Conservation (phyloP, 2,113 vertebrate species). For the crab-eating macaque (Macaca fascicularis) region DNA sequence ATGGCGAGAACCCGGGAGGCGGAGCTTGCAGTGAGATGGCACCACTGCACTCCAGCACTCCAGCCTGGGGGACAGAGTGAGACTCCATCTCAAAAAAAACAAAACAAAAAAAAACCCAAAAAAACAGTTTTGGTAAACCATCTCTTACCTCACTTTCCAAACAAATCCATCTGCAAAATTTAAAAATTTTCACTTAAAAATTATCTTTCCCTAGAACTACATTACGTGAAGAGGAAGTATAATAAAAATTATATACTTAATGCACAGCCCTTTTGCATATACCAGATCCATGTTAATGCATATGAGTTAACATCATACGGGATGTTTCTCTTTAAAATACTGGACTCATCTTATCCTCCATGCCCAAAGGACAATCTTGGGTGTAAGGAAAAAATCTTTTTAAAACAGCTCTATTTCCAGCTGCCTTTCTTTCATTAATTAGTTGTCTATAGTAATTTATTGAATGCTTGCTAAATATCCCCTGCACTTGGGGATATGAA, state of each 20-base stretch:
- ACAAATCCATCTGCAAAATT: background rate
- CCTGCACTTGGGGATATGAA: background rate
- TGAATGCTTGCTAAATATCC: background rate
- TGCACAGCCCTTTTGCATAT: background rate
- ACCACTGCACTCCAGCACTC: too few relatives aligned
- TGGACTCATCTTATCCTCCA: background rate
- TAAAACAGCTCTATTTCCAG: background rate
- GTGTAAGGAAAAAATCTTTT: background rate
- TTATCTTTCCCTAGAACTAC: background rate
- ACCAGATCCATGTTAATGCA: background rate
- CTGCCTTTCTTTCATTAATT: background rate
- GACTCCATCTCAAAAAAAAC: too few relatives aligned
- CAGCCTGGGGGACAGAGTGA: too few relatives aligned
- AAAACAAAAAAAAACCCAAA: too few relatives aligned
- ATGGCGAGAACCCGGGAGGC: too few relatives aligned
- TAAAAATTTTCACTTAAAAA: background rate
- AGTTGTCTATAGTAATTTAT: background rate
- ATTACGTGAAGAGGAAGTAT: background rate
- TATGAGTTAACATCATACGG: background rate
- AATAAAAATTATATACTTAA: background rate
- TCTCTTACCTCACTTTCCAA: background rate
- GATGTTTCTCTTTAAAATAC: background rate
- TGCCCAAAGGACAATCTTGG: background rate
- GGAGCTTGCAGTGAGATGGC: too few relatives aligned
- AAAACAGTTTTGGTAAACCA: background rate